phyloP scores from a whole-genome alignment of 2,888 invertebrate genomes.

The Aspidiotus destructor region DNA sequence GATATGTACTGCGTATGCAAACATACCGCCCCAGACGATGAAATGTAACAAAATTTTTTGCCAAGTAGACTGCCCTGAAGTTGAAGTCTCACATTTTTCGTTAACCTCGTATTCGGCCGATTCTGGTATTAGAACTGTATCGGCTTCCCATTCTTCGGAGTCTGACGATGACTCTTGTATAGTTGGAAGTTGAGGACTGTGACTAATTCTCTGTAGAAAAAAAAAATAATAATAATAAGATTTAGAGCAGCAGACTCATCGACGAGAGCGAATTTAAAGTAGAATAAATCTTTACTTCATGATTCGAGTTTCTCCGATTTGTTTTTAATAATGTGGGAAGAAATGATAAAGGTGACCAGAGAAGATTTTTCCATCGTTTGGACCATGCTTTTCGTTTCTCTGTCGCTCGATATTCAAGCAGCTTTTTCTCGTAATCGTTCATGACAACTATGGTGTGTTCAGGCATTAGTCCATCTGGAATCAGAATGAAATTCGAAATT shows the following conservation, averaged over 20 bases:
- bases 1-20: constrained; percentile 18
- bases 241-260: background rate
- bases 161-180: background rate
- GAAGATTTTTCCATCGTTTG: constrained; percentile 6
- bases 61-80: constrained; percentile 6
- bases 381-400: background rate
- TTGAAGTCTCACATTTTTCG: background rate
- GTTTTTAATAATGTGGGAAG: background rate
- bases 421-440: constrained; percentile 24
- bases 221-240: background rate
- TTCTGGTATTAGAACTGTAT: background rate
- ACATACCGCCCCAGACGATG: constrained; percentile 18
- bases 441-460: background rate
- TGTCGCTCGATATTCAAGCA: constrained; percentile 6
- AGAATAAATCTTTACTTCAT: background rate
- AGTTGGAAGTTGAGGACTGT: background rate
- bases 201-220: background rate
- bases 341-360: background rate
- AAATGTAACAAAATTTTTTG: background rate
- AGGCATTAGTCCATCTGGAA: background rate
- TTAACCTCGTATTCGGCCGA: background rate
- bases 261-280: background rate
- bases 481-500: no score
- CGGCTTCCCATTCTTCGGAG: background rate
- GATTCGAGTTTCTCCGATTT: background rate